Evolutionary conservation across 1,140 invertebrate species (phyloP), one percentile per base, ranked within the genome.

Genomic region (Oncopeltus fasciatus): DNA sequence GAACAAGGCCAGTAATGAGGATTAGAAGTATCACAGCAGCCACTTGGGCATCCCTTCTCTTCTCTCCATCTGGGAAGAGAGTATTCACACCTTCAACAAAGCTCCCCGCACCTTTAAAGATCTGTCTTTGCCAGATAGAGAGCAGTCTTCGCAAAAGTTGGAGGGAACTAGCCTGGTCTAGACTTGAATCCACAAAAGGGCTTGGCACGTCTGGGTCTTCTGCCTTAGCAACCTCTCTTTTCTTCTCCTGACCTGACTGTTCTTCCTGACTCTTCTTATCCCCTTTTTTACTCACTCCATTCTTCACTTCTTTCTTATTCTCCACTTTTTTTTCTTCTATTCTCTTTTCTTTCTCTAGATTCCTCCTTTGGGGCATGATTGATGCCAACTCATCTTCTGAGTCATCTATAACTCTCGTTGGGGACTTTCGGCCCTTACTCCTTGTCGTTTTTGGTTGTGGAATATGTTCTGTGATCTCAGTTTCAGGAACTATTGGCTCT

Each of bases 21-120:
- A 89, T 78, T 46, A 90, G 75, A 46, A 90, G 78, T 68, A 87
- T 83, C 49, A 87, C 82, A 66, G 88, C 73, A 1, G 83, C 81
- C 64, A 85, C 79, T 67, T 87, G 83, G 28, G 87, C 76, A 67
- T 88, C 83, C 24, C 74, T 71, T 59, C 83, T 78, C 68, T 85
- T 83, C 18, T 73, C 71, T 1, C 71, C 63, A 59, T 83, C 66
- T n/a, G 67, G 67, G 31, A 68, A 68, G 38, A 64, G 47, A 14
- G 59, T 20, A 31, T 66, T 66, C 12, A 68, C 31, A 1, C 62
- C 60, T 16, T 60, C 46, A 18, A 64, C 31, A 44, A 62, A 56
- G 4, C 62, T 56, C 14, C 28, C 33, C 5, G 64, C 58, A 18
- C 65, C 64, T 14, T 56, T 12, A 18, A 43, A 24, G 4, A 64